Evolutionary conservation across 2,113 vertebrate species (phyloP), one percentile per base, ranked within the genome.

Genomic region (Clarias magur): DNA sequence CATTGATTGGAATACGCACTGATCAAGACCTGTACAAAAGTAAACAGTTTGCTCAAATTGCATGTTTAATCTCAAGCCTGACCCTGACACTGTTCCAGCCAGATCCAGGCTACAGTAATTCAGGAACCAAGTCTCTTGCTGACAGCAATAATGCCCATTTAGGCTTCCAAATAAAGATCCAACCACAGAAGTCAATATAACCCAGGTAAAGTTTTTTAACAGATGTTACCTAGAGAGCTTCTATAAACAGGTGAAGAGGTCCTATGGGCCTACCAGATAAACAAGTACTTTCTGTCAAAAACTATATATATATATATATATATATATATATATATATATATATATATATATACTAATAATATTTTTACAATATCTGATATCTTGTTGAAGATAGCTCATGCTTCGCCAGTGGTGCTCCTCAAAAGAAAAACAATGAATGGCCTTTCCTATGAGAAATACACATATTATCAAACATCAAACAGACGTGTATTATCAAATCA

Each of bases 51-150:
- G 27, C 68, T 70, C 30, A 70, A 48, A 48, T 48, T 48, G 48
- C 48, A 48, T 48, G 48, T 53, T 76, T 53, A 53, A 76, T 53
- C 10, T 53, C 42, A 76, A 25, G 23, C 12, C 72, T 7, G 16
- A 56, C 53, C 25, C 53, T 79, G 53, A 79, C 23, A 21, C 5
- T 27, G 48, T 27, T 7, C 13, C 56, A 53, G 25, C 12, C 48
- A 27, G 1, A 73, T 73, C 34, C 38, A 48, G 15, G 72, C 42
- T n/a, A 53, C 10, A 79, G 6, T 56, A 79, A 54, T 79, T 79
- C 48, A 79, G 75, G 53, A 79, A 78, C 73, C 48, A 78, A 79
- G 75, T 25, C 25, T 57, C 75, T 56, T 79, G 75, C 75, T 79
- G 53, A 56, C 75, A 79, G 75, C 75, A 9, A 56, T 79, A 13